Conservation (phyloP, 2,888 invertebrate genomes). For the Galeruca laticollis region DNA sequence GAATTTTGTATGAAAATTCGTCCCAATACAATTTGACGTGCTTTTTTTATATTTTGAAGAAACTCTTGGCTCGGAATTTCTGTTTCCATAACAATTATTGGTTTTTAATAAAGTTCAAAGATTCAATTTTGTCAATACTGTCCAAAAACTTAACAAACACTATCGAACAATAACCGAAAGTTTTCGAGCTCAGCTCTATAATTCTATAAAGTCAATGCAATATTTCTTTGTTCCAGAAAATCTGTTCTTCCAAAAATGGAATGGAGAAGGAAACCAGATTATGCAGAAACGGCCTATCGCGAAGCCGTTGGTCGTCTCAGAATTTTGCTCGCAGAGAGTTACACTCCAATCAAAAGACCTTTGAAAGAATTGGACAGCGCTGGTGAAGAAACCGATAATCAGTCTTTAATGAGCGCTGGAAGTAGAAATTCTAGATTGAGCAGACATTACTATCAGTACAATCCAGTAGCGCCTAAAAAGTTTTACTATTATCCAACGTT, state of each 20-base stretch:
- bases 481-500: constrained; percentile 53
- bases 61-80: too few relatives aligned
- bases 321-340: constrained; percentile 82
- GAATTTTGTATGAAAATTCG: too few relatives aligned
- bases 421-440: constrained; percentile 56
- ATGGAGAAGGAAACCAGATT: constrained; percentile 74
- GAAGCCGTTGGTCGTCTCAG: constrained; percentile 86
- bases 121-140: too few relatives aligned
- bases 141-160: too few relatives aligned
- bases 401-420: constrained; percentile 66
- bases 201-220: too few relatives aligned
- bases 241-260: constrained; percentile 66
- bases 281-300: constrained; percentile 86
- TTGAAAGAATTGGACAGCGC: constrained; percentile 68
- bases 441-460: constrained; percentile 52
- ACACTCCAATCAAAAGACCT: constrained; percentile 70
- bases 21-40: too few relatives aligned
- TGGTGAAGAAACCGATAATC: constrained; percentile 73
- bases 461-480: constrained; percentile 50
- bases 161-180: too few relatives aligned
- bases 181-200: too few relatives aligned
- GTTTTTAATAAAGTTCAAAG: too few relatives aligned
- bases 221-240: constrained; percentile 63
- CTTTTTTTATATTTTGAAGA: too few relatives aligned
- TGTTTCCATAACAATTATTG: too few relatives aligned